Conservation (phyloP, 92 coral and sea anemone species). For the Scolanthus callimorphus region DNA sequence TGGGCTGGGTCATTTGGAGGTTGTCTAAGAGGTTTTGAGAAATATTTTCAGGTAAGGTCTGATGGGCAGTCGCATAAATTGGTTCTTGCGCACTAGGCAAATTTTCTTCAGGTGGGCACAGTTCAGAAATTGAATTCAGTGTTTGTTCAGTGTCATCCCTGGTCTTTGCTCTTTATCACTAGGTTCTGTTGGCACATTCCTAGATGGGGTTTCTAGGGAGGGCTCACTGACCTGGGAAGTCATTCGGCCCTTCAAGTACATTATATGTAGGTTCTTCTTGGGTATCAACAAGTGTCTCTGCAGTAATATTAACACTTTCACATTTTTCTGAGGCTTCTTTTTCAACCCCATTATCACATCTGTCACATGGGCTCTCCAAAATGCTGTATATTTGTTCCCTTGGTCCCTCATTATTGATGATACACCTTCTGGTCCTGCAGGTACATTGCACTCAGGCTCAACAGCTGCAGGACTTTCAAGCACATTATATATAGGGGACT, state of each 20-base stretch:
- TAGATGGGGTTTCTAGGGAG: background rate
- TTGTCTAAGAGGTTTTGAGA: background rate
- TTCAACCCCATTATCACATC: too few relatives aligned
- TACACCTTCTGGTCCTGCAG: background rate
- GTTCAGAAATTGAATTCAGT: too few relatives aligned
- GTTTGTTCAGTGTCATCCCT: background rate
- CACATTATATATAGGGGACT: slow-evolving; percentile 13
- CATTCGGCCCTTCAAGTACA: slow-evolving; percentile 43
- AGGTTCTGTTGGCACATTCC: slow-evolving; percentile 10
- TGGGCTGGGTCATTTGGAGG: background rate
- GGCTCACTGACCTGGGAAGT: too few relatives aligned
- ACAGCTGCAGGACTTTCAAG: slow-evolving; percentile 6
- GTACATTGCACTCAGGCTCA: background rate
- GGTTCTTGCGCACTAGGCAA: too few relatives aligned
- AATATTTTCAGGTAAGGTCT: too few relatives aligned
- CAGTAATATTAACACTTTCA: too few relatives aligned
- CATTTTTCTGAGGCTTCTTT: too few relatives aligned
- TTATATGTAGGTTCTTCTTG: slow-evolving; percentile 38
- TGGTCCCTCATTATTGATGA: background rate
- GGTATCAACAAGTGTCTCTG: too few relatives aligned
- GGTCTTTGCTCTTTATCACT: slow-evolving; percentile 33
- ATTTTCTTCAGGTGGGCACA: too few relatives aligned
- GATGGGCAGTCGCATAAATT: too few relatives aligned
- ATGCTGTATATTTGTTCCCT: slow-evolving; percentile 16
- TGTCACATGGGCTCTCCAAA: background rate